phyloP scores from a whole-genome alignment of 2,888 invertebrate species.

The Eueremaeus valkanovi region DNA sequence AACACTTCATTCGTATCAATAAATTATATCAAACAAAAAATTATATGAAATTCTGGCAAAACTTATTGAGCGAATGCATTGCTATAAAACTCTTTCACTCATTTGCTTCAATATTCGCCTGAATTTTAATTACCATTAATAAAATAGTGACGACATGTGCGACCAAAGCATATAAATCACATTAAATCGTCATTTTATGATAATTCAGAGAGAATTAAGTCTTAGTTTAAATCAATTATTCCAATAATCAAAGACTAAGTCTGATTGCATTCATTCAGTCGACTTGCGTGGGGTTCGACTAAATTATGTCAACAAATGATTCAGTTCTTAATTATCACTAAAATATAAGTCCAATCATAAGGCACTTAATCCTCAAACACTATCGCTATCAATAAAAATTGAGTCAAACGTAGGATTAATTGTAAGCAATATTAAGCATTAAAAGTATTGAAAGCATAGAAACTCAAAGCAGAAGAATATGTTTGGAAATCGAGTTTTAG shows the following conservation, averaged over 20 bases:
- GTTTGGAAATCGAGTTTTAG: too few relatives aligned
- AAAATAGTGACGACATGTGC: background rate
- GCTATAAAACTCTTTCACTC: too few relatives aligned
- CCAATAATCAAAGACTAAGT: background rate
- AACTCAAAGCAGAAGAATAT: too few relatives aligned
- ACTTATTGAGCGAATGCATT: too few relatives aligned
- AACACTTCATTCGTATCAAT: slow-evolving; percentile 1
- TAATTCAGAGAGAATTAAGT: background rate
- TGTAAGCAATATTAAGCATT: background rate
- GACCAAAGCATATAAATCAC: background rate
- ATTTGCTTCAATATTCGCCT: background rate
- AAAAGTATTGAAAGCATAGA: background rate
- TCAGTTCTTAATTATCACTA: background rate
- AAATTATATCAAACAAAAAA: background rate
- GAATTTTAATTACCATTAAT: background rate
- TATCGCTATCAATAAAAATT: slow-evolving; percentile 2
- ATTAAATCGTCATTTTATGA: background rate
- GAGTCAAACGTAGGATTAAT: background rate
- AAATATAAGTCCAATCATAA: background rate
- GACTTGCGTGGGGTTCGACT: background rate
- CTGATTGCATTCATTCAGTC: background rate
- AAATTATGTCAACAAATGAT: background rate
- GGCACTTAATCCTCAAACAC: background rate
- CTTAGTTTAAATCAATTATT: background rate
- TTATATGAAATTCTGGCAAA: background rate